A percentile compares a stretch with the other conserved stretches of the same genome.
Conservation (phyloP, 1,140 invertebrate species). For the Tetraneura akinire region DNA sequence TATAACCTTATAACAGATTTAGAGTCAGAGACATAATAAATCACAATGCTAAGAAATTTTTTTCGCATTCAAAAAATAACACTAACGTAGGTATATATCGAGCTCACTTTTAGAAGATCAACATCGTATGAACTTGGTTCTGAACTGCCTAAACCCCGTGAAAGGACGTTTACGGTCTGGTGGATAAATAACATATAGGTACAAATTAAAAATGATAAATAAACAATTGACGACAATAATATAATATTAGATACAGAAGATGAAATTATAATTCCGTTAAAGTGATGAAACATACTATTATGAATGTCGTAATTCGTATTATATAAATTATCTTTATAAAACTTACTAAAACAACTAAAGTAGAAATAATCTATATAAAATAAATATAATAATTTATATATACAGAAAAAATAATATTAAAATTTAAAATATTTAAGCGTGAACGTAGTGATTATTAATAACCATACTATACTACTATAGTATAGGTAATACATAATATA, state of each 20-base stretch:
- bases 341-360: too few species aligned
- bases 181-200: too few species aligned
- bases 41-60: neutral
- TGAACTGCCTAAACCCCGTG: neutral
- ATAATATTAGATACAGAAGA: neutral
- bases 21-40: neutral
- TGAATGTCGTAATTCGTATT: neutral
- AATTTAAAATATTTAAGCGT: too few species aligned
- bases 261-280: neutral
- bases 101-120: neutral
- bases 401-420: too few species aligned
- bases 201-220: neutral
- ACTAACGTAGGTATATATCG: neutral
- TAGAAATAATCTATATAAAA: too few species aligned
- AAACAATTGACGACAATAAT: neutral
- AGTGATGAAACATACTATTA: neutral
- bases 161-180: slow-evolving; percentile 13
- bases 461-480: too few species aligned
- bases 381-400: too few species aligned
- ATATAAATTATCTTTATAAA: too few species aligned
- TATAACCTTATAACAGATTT: too few species aligned
- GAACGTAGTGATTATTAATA: too few species aligned
- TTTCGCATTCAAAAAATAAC: neutral
- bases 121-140: neutral
- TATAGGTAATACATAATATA: too few species aligned